Evolutionary conservation across 1,140 invertebrate genomes (phyloP), one percentile per base, ranked within the genome.

Genomic region (Danaus melanippus): DNA sequence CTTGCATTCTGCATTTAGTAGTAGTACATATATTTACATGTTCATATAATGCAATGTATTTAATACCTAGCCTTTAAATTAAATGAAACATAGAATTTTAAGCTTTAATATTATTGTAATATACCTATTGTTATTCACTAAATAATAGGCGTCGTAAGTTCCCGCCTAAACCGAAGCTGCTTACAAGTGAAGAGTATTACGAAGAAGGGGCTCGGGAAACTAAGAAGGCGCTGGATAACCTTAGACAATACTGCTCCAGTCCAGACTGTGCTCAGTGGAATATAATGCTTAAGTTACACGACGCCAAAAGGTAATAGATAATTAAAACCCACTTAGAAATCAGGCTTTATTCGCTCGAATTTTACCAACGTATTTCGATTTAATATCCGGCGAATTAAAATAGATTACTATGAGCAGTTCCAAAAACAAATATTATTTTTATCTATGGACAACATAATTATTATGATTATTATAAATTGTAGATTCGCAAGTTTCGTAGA

Each of bases 211-310:
- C 91, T 15, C 81, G 84, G 11, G 94, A 97, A 86, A 98, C 97
- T 0, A 87, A 89, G 42, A 93, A 92, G 74, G 94, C 95, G 0
- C 84, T 98, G 10, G 88, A 92, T 43, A 90, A 94, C 42, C 87
- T 98, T 21, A 88, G 94, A 53, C 71, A 90, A n/a, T 96, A 91
- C 87, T 97, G 96, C 79, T 91, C 90, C 21, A 97, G 96, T 88
- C 96, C 97, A 0, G 89, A 97, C 48, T 97, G 96, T 79, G 92
- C 95, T 66, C 91, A 95, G 55, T 98, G 97, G 97, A 93, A 91
- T 75, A 90, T 94, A 46, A 90, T 95, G 59, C 83, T 92, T 17
- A 91, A 89, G 74, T 79, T 96, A 5, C 92, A 92, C 66, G 89
- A 94, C 77, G 93, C 94, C 8, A 87, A 91, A 67, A 91, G 92